phyloP scores from a whole-genome alignment of 2,797 vertebrate species.

The Thaleichthys pacificus region DNA sequence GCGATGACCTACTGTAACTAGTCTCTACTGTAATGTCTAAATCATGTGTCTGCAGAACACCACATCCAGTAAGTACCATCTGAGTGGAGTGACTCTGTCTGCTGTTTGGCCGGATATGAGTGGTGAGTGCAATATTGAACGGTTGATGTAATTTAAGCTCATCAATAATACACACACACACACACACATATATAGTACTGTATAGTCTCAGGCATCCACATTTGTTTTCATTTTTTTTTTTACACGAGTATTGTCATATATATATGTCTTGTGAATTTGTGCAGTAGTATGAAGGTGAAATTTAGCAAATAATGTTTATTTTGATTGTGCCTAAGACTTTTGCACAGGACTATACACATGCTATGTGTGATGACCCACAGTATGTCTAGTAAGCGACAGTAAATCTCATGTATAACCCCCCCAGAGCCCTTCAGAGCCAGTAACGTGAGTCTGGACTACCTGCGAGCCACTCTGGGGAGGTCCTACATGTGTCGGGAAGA shows the following conservation, averaged over 20 bases:
- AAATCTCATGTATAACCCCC: not conserved
- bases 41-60: constrained; percentile 64
- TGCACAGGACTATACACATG: not conserved
- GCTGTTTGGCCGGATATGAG: constrained; percentile 64
- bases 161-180: too few species aligned
- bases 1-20: not conserved
- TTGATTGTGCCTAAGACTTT: not conserved
- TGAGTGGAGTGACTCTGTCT: constrained; percentile 63
- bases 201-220: not conserved
- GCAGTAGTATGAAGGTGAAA: not conserved
- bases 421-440: constrained; percentile 44
- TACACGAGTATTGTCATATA: not conserved
- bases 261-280: too few species aligned
- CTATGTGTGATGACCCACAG: not conserved
- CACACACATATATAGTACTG: too few species aligned
- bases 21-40: not conserved
- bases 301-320: not conserved
- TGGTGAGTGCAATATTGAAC: constrained; percentile 56
- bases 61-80: constrained; percentile 72
- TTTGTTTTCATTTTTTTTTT: too few species aligned
- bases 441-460: constrained; percentile 79
- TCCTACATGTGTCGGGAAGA: constrained; percentile 89
- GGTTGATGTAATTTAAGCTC: not conserved
- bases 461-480: constrained; percentile 80
- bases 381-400: not conserved